Conservation (phyloP, 2,113 vertebrate species). For the Puntigrus tetrazona region DNA sequence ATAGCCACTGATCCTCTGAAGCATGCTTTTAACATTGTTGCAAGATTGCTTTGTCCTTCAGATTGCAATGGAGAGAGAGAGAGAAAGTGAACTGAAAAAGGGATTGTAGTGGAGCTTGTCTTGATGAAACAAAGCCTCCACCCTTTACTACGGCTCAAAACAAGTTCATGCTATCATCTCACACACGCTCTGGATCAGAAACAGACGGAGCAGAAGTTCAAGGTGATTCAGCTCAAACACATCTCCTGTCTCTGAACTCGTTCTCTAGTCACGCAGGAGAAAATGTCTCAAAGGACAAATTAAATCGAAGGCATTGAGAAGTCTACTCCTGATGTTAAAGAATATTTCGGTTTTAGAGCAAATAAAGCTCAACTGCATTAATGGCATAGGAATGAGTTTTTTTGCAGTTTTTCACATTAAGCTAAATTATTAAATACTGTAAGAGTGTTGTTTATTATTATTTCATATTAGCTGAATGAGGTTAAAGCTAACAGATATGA, state of each 20-base stretch:
- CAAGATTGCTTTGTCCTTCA: not conserved
- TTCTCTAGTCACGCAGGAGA: not conserved
- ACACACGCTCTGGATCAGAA: not conserved
- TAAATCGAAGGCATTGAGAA: not conserved
- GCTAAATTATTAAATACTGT: too few relatives aligned
- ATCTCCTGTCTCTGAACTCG: not conserved
- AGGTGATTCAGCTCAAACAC: not conserved
- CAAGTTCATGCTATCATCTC: not conserved
- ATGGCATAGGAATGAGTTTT: too few relatives aligned
- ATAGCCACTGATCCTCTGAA: not conserved
- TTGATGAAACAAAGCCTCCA: constrained; percentile 16
- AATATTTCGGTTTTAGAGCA: not conserved
- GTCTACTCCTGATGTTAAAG: not conserved
- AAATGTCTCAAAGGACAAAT: not conserved
- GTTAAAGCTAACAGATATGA: too few relatives aligned
- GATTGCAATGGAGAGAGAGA: not conserved
- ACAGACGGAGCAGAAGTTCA: not conserved
- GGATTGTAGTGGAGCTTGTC: not conserved
- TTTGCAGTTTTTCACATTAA: too few relatives aligned
- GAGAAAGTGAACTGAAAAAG: not conserved
- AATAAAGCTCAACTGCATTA: not conserved
- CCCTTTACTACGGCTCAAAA: not conserved
- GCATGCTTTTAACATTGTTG: not conserved
- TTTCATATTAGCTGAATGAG: too few relatives aligned
- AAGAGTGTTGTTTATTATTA: too few relatives aligned